Evolutionary conservation across 2,888 invertebrate species (phyloP).

Genomic region (Melanargia galathea): DNA sequence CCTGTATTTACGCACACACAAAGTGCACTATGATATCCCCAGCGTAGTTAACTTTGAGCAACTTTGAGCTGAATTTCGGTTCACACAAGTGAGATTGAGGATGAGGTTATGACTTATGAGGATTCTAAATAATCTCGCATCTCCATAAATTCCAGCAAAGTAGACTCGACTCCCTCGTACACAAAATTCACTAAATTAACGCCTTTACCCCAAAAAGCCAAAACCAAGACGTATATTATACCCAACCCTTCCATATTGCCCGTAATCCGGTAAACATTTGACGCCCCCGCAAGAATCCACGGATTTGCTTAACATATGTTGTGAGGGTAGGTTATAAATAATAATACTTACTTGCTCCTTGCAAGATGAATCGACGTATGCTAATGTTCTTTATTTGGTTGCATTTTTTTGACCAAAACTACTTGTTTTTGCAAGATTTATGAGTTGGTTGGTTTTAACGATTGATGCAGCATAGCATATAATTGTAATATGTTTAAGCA

Average conservation of each 20-base stretch:
- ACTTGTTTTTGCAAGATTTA: too few relatives aligned
- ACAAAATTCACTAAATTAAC: constrained; percentile 26
- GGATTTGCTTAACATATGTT: constrained; percentile 78
- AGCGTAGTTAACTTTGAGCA: too few relatives aligned
- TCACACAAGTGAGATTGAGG: too few relatives aligned
- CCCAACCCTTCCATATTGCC: constrained; percentile 31
- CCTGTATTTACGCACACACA: too few relatives aligned
- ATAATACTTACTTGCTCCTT: constrained; percentile 67
- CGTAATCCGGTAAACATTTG: constrained; percentile 24
- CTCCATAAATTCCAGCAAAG: neutral
- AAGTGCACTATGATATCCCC: too few relatives aligned
- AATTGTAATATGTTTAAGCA: too few relatives aligned
- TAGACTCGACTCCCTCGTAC: neutral
- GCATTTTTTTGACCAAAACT: constrained; percentile 2
- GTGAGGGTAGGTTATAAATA: constrained; percentile 72
- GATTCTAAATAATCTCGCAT: too few relatives aligned
- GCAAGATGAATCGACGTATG: constrained; percentile 81
- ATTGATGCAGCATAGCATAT: too few relatives aligned
- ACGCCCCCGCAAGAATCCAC: constrained; percentile 34
- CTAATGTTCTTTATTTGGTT: constrained; percentile 60
- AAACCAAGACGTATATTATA: constrained; percentile 13
- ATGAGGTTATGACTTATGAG: too few relatives aligned
- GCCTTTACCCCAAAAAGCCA: constrained; percentile 26
- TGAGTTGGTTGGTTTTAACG: too few relatives aligned
- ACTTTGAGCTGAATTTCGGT: too few relatives aligned